Percentiles rank a stretch among this genome's conserved stretches.
phyloP scores from a whole-genome alignment of 2,888 invertebrate genomes.

The Synanthedon andrenaeformis region DNA sequence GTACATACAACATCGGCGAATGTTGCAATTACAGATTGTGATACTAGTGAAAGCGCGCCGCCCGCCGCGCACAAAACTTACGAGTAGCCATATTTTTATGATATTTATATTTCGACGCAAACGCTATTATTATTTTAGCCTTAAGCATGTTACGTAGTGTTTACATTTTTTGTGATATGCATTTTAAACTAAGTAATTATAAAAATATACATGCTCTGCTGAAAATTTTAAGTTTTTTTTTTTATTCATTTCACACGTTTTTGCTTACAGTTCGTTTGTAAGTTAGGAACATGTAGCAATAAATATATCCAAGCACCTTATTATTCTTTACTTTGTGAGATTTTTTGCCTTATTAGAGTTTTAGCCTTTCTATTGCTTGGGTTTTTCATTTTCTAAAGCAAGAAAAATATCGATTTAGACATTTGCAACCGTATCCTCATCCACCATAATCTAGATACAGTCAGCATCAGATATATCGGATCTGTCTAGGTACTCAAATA shows the following conservation, averaged over 20 bases:
- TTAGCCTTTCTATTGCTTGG: too few species aligned
- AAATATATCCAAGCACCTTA: too few species aligned
- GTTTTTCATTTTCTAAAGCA: too few species aligned
- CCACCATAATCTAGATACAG: too few species aligned
- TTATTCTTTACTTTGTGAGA: too few species aligned
- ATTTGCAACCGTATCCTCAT: too few species aligned
- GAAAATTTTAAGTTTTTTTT: neutral
- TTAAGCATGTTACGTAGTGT: slow-evolving; percentile 68
- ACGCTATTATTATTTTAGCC: slow-evolving; percentile 50
- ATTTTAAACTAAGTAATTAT: slow-evolving; percentile 68
- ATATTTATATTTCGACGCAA: slow-evolving; percentile 12
- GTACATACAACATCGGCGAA: slow-evolving; percentile 14
- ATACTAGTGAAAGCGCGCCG: slow-evolving; percentile 43
- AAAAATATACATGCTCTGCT: slow-evolving; percentile 35
- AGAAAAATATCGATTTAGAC: too few species aligned
- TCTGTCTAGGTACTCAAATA: too few species aligned
- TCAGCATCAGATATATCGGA: too few species aligned
- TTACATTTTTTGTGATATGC: slow-evolving; percentile 70
- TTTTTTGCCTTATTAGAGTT: too few species aligned
- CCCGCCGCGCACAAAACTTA: neutral
- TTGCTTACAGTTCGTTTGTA: neutral
- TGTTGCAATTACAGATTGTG: slow-evolving; percentile 58
- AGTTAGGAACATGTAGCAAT: neutral
- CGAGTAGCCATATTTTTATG: slow-evolving; percentile 55
- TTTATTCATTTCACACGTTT: neutral